These are phyloP conservation scores for Tenualosa ilisha DNA, from an alignment of 2,797 vertebrate genomes.

Conservation along the genomic window DNA sequence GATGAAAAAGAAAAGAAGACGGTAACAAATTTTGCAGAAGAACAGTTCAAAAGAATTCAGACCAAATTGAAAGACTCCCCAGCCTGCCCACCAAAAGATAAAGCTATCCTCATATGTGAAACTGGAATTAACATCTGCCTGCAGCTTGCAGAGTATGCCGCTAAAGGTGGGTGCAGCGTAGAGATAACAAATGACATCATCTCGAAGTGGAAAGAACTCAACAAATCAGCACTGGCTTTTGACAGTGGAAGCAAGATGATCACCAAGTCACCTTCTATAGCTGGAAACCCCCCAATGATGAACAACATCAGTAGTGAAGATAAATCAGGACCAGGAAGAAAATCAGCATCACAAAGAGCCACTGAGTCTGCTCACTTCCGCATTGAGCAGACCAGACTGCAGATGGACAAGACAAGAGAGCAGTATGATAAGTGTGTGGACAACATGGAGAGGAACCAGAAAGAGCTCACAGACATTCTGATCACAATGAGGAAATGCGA, in stretches of 20 bases:
- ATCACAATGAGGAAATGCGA: conserved; percentile 46
- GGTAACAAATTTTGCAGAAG: neutral
- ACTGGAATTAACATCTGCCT: neutral
- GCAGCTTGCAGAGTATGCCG: neutral
- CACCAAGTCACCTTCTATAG: neutral
- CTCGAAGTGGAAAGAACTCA: neutral
- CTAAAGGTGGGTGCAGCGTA: neutral
- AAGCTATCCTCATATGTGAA: neutral
- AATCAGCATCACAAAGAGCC: neutral
- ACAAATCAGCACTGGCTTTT: neutral
- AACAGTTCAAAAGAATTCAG: neutral
- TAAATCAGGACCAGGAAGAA: neutral
- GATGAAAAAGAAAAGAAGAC: neutral
- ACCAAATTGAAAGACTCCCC: neutral
- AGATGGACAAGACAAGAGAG: conserved; percentile 41
- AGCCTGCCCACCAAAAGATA: neutral
- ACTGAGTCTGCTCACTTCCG: conserved; percentile 4
- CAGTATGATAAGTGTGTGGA: neutral
- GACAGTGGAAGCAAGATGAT: neutral
- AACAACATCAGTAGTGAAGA: neutral
- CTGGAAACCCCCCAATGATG: neutral
- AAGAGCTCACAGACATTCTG: conserved; percentile 20
- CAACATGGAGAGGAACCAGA: neutral
- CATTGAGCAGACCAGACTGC: conserved; percentile 39
- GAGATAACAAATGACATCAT: neutral